Conservation (phyloP, 2,797 vertebrate species). For the Platyrinchus mystaceus region DNA sequence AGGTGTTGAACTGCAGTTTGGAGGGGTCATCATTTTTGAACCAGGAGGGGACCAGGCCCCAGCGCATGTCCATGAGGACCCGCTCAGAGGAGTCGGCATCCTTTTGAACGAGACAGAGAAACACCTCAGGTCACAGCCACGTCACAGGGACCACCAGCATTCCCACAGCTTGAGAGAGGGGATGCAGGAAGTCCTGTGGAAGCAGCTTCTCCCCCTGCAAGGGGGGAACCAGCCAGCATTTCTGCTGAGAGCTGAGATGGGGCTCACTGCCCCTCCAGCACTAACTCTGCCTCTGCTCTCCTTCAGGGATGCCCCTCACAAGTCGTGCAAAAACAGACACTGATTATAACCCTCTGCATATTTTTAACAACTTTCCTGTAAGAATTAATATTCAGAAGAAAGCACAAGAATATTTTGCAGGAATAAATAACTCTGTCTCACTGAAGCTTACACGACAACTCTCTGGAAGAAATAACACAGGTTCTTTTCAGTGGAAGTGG, state of each 20-base stretch:
- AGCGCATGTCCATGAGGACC: conserved; percentile 90
- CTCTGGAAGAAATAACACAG: background rate
- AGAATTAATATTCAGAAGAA: background rate
- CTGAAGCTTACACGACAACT: accelerated
- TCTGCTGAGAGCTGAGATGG: background rate
- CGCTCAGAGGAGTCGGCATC: conserved; percentile 85
- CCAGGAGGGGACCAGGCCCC: conserved; percentile 95
- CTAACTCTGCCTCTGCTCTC: background rate
- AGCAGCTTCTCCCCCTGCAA: background rate
- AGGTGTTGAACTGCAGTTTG: conserved; percentile 90
- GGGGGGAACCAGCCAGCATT: background rate
- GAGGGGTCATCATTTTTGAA: conserved; percentile 85
- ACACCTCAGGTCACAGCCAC: background rate
- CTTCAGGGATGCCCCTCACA: background rate
- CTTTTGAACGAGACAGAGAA: conserved; percentile 63
- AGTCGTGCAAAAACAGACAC: background rate
- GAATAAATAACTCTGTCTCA: background rate
- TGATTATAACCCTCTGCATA: background rate
- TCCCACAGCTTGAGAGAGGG: background rate
- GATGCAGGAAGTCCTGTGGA: background rate
- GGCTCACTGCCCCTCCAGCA: background rate
- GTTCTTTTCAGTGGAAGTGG: background rate
- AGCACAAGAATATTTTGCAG: background rate
- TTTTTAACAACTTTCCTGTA: background rate
- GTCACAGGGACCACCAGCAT: background rate